These are phyloP conservation scores for Dolichomitus sp. DNA, from an alignment of 2,888 invertebrate genomes.

Conservation along the genomic window DNA sequence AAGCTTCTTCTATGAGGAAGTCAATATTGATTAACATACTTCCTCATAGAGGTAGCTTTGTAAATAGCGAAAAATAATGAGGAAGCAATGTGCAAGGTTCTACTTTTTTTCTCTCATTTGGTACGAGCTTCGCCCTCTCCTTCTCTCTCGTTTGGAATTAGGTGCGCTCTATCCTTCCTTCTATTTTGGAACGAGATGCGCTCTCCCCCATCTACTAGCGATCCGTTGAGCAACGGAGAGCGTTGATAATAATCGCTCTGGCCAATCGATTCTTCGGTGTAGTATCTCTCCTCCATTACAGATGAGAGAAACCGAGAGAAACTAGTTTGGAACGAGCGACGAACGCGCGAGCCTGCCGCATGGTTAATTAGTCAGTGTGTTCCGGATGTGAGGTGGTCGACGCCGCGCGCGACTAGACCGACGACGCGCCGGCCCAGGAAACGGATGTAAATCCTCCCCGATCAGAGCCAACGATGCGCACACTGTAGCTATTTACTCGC, in stretches of 20 bases:
- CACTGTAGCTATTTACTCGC: constrained; percentile 31
- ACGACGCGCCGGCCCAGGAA: constrained; percentile 66
- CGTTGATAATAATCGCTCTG: constrained; percentile 67
- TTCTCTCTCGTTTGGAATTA: not conserved
- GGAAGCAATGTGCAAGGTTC: too few relatives aligned
- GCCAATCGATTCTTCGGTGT: constrained; percentile 62
- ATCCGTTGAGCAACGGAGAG: constrained; percentile 44
- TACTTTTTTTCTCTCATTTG: not conserved
- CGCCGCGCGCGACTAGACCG: constrained; percentile 46
- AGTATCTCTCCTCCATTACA: constrained; percentile 11
- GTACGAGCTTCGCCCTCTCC: not conserved
- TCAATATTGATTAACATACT: too few relatives aligned
- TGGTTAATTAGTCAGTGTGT: constrained; percentile 74
- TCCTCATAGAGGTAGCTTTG: too few relatives aligned
- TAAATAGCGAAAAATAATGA: too few relatives aligned
- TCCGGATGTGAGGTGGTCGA: constrained; percentile 68
- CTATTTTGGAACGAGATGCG: not conserved
- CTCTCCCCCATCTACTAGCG: not conserved
- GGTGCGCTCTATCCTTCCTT: not conserved
- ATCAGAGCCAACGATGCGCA: constrained; percentile 55
- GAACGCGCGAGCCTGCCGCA: constrained; percentile 64
- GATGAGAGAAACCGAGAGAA: constrained; percentile 25
- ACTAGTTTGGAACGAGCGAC: constrained; percentile 47
- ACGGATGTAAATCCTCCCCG: constrained; percentile 68
- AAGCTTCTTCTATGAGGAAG: too few relatives aligned